Conservation (phyloP, 2,113 vertebrate species). For the Psammodynastes pulverulentus region DNA sequence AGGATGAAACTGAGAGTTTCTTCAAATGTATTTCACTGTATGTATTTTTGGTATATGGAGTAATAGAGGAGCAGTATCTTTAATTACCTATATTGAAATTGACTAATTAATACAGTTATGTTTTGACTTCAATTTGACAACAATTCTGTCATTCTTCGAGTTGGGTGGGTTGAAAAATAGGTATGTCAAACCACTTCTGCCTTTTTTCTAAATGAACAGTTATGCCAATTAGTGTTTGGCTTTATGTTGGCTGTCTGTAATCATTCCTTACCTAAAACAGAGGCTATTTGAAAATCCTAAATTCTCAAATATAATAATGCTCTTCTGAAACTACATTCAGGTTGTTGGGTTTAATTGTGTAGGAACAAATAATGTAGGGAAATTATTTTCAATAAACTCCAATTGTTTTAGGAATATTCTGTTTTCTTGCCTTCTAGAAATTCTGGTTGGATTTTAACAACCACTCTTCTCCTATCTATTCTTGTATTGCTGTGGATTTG, state of each 20-base stretch:
- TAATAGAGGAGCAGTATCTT: background rate
- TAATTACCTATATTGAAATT: background rate
- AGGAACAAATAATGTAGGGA: background rate
- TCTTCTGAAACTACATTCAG: background rate
- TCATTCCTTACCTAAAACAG: background rate
- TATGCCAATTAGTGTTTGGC: background rate
- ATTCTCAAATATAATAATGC: background rate
- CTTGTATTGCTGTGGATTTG: slow-evolving; percentile 97
- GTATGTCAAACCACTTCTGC: background rate
- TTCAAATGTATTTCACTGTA: slow-evolving; percentile 87
- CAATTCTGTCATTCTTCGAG: background rate
- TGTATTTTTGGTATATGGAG: slow-evolving; percentile 29
- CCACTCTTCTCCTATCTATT: slow-evolving; percentile 87
- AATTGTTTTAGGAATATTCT: background rate
- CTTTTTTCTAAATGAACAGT: background rate
- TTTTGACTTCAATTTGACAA: background rate
- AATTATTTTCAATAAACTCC: background rate
- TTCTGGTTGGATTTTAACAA: slow-evolving; percentile 93
- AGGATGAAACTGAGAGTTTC: slow-evolving; percentile 77
- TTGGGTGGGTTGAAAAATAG: background rate
- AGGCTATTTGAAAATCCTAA: background rate
- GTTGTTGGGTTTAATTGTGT: background rate
- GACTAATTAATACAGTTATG: background rate
- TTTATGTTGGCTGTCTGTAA: background rate
- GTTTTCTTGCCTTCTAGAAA: slow-evolving; percentile 73